A percentile compares a stretch with the other conserved stretches of the same genome.
Conservation (phyloP, 64 coral and sea anemone genomes). For the Porites australiensis region DNA sequence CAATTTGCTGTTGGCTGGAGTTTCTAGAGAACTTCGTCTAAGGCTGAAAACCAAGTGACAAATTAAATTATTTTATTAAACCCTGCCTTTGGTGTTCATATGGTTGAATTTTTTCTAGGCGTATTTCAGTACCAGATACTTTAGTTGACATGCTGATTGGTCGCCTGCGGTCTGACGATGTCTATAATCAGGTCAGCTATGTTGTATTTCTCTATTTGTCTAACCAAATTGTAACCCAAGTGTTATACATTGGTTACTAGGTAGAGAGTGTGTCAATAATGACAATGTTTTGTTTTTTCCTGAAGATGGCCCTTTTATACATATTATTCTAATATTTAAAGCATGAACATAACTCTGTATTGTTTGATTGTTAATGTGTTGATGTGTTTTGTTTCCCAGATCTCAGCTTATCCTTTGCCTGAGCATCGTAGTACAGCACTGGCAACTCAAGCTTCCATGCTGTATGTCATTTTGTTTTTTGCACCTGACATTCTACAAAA, state of each 20-base stretch:
- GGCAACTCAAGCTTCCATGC: conserved; percentile 95
- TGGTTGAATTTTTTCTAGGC: conserved; percentile 47
- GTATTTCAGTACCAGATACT: conserved; percentile 85
- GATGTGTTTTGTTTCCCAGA: conserved; percentile 27
- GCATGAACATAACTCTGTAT: too few species aligned
- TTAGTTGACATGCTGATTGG: conserved; percentile 99
- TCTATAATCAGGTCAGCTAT: conserved; percentile 82
- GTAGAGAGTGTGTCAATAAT: too few species aligned
- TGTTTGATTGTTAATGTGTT: neutral
- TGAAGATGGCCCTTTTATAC: too few species aligned
- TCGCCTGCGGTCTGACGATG: conserved; percentile 96
- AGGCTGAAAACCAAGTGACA: too few species aligned
- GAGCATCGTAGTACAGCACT: conserved; percentile 97
- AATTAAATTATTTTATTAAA: too few species aligned
- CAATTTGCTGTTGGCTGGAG: too few species aligned
- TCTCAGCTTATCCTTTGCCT: conserved; percentile 96
- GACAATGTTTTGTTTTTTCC: too few species aligned
- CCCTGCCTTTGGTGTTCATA: neutral
- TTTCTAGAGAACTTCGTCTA: too few species aligned
- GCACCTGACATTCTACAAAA: conserved; percentile 92
- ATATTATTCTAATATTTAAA: too few species aligned
- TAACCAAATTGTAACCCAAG: neutral
- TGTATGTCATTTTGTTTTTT: conserved; percentile 99
- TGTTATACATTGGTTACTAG: too few species aligned
- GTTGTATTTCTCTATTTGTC: neutral